Conservation (phyloP, 2,888 invertebrate species). For the Drosophila bunnanda region DNA sequence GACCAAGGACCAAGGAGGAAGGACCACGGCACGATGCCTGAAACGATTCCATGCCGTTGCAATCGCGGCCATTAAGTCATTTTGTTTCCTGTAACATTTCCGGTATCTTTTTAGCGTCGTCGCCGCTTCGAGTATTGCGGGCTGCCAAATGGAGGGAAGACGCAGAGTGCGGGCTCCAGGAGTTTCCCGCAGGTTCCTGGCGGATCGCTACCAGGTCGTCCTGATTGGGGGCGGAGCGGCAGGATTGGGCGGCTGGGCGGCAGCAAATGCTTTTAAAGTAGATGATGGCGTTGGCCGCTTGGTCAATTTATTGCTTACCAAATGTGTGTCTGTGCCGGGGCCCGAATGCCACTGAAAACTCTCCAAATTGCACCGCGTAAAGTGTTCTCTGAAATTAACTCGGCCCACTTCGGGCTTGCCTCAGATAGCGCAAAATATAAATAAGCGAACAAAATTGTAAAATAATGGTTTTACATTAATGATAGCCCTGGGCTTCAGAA, state of each 20-base stretch:
- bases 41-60: conserved; percentile 60
- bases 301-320: conserved; percentile 72
- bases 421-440: conserved; percentile 59
- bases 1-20: conserved; percentile 14
- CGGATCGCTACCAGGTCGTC: conserved; percentile 25
- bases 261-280: conserved; percentile 73
- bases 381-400: conserved; percentile 69
- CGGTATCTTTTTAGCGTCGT: conserved; percentile 75
- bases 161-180: conserved; percentile 3
- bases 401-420: conserved; percentile 26
- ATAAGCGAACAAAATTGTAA: conserved; percentile 26
- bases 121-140: conserved; percentile 38
- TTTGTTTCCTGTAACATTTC: conserved; percentile 78
- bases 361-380: conserved; percentile 60
- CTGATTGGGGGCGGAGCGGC: conserved; percentile 30
- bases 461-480: conserved; percentile 40
- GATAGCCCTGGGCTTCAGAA: conserved; percentile 40
- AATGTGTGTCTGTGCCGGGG: conserved; percentile 57
- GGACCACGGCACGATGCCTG: conserved; percentile 30
- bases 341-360: conserved; percentile 50
- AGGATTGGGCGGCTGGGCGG: conserved; percentile 22
- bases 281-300: conserved; percentile 60
- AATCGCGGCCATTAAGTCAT: conserved; percentile 78
- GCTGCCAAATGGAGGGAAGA: conserved; percentile 14
- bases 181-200: conserved; percentile 15